phyloP scores from a whole-genome alignment of 1,140 invertebrate species.

The Eurosta solidaginis region DNA sequence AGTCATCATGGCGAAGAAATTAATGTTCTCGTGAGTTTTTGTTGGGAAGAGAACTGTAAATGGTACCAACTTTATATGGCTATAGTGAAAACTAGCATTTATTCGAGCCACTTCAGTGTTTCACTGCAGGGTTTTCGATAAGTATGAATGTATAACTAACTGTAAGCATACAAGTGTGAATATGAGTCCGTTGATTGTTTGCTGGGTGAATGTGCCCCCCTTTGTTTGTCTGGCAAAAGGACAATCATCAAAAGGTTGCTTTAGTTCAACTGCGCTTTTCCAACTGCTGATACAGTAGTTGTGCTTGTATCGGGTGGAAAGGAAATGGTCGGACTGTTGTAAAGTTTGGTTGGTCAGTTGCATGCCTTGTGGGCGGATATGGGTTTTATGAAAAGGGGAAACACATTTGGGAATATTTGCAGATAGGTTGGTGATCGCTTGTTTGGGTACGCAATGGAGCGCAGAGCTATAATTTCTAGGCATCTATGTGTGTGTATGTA shows the following conservation, averaged over 20 bases:
- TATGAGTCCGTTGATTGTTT: not conserved
- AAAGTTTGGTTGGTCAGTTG: not conserved
- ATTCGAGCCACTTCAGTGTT: not conserved
- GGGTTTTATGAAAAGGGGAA: not conserved
- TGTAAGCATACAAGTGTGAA: not conserved
- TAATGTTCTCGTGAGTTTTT: too few species aligned
- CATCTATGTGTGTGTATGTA: too few species aligned
- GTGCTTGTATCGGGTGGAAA: constrained; percentile 6
- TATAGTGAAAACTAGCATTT: constrained; percentile 18
- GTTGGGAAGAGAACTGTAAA: too few species aligned
- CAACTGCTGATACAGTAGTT: constrained; percentile 13
- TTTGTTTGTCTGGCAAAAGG: not conserved
- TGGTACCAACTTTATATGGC: too few species aligned
- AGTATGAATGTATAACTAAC: not conserved
- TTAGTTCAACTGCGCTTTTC: not conserved
- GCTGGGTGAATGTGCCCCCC: too few species aligned
- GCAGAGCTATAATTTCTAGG: too few species aligned
- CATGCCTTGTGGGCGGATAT: not conserved
- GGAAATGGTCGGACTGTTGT: not conserved
- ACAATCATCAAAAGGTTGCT: constrained; percentile 10
- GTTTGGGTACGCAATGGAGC: not conserved
- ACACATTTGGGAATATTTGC: not conserved
- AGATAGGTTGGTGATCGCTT: not conserved
- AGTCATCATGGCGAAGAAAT: too few species aligned
- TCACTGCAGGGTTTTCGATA: not conserved